Conservation (phyloP, 2,888 invertebrate species). For the Nomada ruficornis region DNA sequence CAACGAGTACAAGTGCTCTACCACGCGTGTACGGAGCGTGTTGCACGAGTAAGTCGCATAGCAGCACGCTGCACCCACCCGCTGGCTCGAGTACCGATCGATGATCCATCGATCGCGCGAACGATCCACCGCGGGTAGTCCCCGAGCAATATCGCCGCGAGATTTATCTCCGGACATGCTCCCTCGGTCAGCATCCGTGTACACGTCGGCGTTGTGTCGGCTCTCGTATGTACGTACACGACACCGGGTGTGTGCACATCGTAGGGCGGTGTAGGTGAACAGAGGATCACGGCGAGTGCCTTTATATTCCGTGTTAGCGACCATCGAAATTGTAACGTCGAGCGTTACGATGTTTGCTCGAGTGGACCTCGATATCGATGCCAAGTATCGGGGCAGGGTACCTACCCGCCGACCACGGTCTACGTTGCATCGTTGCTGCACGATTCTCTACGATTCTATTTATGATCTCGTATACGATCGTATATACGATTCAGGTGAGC, state of each 20-base stretch:
- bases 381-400: background rate
- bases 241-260: constrained; percentile 19
- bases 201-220: constrained; percentile 51
- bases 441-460: constrained; percentile 24
- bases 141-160: constrained; percentile 61
- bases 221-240: constrained; percentile 55
- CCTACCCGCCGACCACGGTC: too few relatives aligned
- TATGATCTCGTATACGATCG: constrained; percentile 7
- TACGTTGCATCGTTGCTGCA: background rate
- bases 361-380: background rate
- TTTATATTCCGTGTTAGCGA: background rate
- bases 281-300: background rate
- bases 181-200: constrained; percentile 61
- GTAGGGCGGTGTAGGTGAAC: constrained; percentile 13
- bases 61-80: constrained; percentile 62
- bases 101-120: constrained; percentile 74
- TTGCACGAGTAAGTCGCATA: constrained; percentile 27
- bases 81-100: constrained; percentile 63
- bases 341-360: constrained; percentile 13
- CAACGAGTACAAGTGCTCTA: background rate
- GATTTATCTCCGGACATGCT: constrained; percentile 65
- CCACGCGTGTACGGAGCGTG: constrained; percentile 29
- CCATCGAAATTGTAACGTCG: constrained; percentile 34
- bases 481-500: background rate
- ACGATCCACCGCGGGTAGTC: constrained; percentile 68